Conservation (phyloP, 1,140 invertebrate genomes). For the Eupeodes corollae region DNA sequence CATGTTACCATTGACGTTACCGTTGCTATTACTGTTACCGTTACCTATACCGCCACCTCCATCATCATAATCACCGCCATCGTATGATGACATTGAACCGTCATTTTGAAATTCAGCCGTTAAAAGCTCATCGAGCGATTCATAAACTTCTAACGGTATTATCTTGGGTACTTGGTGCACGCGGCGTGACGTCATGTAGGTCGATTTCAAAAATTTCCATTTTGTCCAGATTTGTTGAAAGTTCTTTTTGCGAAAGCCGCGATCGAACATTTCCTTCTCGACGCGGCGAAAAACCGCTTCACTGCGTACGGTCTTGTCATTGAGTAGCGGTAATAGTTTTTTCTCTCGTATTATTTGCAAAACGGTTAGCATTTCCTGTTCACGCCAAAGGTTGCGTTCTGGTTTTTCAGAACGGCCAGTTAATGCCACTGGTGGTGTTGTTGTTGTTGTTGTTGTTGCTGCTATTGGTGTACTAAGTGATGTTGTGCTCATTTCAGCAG, state of each 20-base stretch:
- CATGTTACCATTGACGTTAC: no score
- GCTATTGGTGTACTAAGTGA: no score
- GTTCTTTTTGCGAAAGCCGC: constrained; percentile 29
- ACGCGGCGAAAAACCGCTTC: constrained; percentile 26
- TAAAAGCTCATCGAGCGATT: constrained; percentile 14
- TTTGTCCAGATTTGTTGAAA: constrained; percentile 34
- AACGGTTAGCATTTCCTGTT: constrained; percentile 29
- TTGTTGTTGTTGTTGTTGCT: no score
- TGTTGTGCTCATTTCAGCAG: no score
- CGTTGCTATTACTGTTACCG: no score
- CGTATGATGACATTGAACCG: no score
- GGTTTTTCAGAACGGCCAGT: constrained; percentile 4
- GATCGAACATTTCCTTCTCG: constrained; percentile 24
- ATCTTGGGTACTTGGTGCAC: constrained; percentile 22
- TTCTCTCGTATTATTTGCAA: constrained; percentile 26
- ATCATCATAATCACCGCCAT: no score
- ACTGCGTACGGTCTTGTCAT: constrained; percentile 28
- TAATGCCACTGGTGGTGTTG: no score
- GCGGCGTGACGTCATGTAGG: constrained; percentile 28
- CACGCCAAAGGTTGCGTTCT: constrained; percentile 33
- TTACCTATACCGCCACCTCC: no score
- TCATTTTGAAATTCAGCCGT: no score
- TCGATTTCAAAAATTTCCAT: constrained; percentile 35
- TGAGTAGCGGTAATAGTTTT: constrained; percentile 25
- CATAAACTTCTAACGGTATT: constrained; percentile 27